Base-by-base conservation (phyloP, 2,113 vertebrate genomes). In the Cettia cetti region DNA sequence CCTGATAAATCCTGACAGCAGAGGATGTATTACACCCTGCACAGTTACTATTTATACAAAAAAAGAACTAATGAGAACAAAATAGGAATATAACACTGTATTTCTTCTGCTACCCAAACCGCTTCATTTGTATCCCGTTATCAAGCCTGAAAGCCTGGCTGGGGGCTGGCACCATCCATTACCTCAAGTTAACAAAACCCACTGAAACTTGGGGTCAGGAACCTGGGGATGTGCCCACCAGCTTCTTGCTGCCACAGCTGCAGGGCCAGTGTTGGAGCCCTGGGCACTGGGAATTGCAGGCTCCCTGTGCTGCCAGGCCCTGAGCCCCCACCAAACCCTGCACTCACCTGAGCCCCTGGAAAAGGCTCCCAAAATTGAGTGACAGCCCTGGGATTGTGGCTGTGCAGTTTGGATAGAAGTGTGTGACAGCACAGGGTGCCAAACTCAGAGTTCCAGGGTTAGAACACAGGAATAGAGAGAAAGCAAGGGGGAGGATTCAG, bases 181-280 rank as follows among this genome's bases (percentile, higher is more conserved):
- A 13, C 13, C 31, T 11, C 18, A 1, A 33, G 13, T 13, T 28
- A 23, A 21, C 39, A 22, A 19, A 81, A 3, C 2, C 10, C 26
- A 5, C 33, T 13, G 33, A 4, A n/a, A 12, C 6, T 5, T 1
- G 82, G 71, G 24, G 5, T 2, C 8, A 0, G 1, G 31, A 24
- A 3, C 9, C 3, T 0, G 33, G 49, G 23, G 1, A 0, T 40
- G 12, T 13, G 35, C 1, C 16, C 27, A 59, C 30, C 28, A 49
- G 72, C 13, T 8, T 37, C 30, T 30, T 33, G 10, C 37, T 56
- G 39, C 72, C 4, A 0, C 0, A 16, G 50, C 31, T 17, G 60
- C 60, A 28, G 82, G 78, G 39, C 35, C 69, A 33, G 9, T 24
- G 22, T 3, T 35, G 56, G 56, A 59, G 1, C 56, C 21, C 33